These are phyloP conservation scores for Hydrochoerus hydrochaeris DNA, from an alignment of 2,113 vertebrate genomes.

Conservation along the genomic window DNA sequence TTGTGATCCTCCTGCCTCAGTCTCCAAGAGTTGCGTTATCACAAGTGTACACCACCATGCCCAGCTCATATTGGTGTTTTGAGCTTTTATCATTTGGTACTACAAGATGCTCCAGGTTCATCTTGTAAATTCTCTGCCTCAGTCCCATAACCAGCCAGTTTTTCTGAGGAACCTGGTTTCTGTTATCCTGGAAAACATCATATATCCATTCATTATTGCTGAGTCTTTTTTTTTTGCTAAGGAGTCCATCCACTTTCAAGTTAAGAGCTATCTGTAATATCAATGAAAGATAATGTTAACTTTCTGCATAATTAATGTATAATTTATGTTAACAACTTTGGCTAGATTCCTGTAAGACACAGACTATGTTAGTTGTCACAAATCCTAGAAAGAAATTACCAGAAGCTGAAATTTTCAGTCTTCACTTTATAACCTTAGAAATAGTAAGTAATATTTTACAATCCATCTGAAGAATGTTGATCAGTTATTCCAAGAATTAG, in stretches of 20 bases:
- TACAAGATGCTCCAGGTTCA: background rate
- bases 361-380: background rate
- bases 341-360: background rate
- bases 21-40: background rate
- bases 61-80: background rate
- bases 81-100: background rate
- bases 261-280: slow-evolving; percentile 43
- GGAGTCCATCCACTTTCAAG: background rate
- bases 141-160: background rate
- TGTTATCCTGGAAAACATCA: slow-evolving; percentile 8
- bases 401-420: slow-evolving; percentile 39
- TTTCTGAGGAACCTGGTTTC: background rate
- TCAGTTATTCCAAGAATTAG: slow-evolving; percentile 31
- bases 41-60: background rate
- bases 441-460: slow-evolving; percentile 47
- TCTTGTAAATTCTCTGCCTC: background rate
- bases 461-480: slow-evolving; percentile 47
- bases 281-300: slow-evolving; percentile 2
- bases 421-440: slow-evolving; percentile 38
- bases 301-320: background rate
- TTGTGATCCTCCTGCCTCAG: background rate
- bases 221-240: background rate
- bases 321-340: slow-evolving; percentile 44
- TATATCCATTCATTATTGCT: background rate
- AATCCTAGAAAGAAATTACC: slow-evolving; percentile 27